Percentiles rank a stretch among this genome's conserved stretches.
Conservation (phyloP, 2,797 vertebrate genomes). For the Melanotaenia nigrans region DNA sequence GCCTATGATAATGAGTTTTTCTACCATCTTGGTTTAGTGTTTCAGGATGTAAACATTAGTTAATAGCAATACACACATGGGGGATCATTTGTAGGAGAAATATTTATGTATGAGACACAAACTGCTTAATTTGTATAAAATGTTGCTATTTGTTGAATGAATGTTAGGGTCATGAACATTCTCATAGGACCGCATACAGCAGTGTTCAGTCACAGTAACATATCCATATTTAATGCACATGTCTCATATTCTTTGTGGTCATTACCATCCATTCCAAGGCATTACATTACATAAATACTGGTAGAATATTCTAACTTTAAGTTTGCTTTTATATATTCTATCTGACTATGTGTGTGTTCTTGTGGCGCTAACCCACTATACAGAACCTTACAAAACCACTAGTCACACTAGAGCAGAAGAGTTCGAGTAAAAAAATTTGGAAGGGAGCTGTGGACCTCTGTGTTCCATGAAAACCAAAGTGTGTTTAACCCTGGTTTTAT, state of each 20-base stretch:
- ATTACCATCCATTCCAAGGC: not conserved
- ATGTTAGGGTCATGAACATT: not conserved
- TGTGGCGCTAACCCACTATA: not conserved
- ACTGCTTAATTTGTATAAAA: not conserved
- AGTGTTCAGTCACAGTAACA: not conserved
- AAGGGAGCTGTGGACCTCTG: not conserved
- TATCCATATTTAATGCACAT: not conserved
- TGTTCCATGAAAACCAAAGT: not conserved
- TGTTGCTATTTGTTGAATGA: not conserved
- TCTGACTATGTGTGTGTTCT: not conserved
- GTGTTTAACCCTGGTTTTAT: not conserved
- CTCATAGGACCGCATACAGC: not conserved
- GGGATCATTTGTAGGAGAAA: not conserved
- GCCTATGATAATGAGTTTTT: slow-evolving; percentile 8
- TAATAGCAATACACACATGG: slow-evolving; percentile 20
- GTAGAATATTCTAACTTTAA: not conserved
- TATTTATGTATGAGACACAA: slow-evolving; percentile 12
- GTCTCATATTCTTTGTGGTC: not conserved
- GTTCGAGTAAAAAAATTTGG: not conserved
- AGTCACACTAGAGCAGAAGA: not conserved
- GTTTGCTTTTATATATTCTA: not conserved
- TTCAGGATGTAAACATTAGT: slow-evolving; percentile 3
- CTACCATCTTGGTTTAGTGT: not conserved
- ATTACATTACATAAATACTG: not conserved
- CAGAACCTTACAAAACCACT: not conserved